phyloP scores from a whole-genome alignment of 2,888 invertebrate species.

The Tetramorium bicarinatum region DNA sequence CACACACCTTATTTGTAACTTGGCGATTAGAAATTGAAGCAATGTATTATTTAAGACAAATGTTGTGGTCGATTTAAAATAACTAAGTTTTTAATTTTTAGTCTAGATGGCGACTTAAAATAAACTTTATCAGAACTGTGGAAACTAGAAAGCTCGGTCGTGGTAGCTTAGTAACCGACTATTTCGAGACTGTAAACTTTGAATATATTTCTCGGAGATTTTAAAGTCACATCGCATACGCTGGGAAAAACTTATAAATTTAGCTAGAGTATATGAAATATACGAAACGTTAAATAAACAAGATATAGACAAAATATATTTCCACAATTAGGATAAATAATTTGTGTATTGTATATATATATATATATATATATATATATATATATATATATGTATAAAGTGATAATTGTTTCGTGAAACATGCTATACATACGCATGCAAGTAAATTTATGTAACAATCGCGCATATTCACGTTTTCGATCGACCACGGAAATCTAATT shows the following conservation, averaged over 20 bases:
- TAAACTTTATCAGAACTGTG: background rate
- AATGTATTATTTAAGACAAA: background rate
- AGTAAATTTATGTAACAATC: conserved; percentile 34
- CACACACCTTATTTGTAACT: background rate
- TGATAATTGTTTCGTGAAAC: background rate
- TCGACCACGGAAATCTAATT: conserved; percentile 33
- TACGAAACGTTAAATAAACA: conserved; percentile 7
- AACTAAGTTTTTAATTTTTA: background rate
- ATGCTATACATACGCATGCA: background rate
- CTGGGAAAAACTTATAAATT: conserved; percentile 10
- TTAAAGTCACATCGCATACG: conserved; percentile 65
- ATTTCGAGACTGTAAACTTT: conserved; percentile 62
- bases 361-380: too few relatives aligned
- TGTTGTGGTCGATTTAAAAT: background rate
- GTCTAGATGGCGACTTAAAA: background rate
- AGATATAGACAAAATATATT: background rate
- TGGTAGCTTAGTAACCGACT: conserved; percentile 10
- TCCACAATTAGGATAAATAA: background rate
- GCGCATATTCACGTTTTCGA: conserved; percentile 5
- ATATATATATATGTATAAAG: background rate
- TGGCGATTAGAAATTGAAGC: background rate
- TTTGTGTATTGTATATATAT: background rate
- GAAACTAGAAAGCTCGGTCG: background rate
- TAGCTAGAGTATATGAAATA: background rate
- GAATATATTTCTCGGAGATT: conserved; percentile 76